Conservation (phyloP, 2,797 vertebrate species). For the Leptodactylus fallax region DNA sequence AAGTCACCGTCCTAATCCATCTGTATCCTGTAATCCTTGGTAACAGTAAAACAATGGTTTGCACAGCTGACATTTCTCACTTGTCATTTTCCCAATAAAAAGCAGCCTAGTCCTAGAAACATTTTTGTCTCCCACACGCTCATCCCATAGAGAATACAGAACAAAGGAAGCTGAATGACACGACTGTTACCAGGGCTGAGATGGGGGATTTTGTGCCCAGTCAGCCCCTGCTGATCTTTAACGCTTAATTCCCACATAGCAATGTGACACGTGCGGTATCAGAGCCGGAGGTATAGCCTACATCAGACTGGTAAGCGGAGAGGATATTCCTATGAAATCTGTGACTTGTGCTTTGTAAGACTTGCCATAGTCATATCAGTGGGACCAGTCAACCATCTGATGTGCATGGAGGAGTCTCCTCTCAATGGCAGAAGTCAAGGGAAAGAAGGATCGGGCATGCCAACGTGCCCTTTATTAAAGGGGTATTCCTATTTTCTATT, state of each 20-base stretch:
- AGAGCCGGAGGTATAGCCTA: neutral
- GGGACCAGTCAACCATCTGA: too few species aligned
- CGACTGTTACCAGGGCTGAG: slow-evolving; percentile 33
- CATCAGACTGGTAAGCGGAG: neutral
- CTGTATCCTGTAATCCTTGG: neutral
- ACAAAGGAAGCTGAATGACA: slow-evolving; percentile 53
- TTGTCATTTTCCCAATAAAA: neutral
- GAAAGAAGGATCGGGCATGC: too few species aligned
- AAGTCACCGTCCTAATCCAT: slow-evolving; percentile 20
- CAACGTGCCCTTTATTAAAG: too few species aligned
- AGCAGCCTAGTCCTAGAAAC: neutral
- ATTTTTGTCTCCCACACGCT: slow-evolving; percentile 44
- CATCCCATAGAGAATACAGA: neutral
- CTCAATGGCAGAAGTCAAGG: too few species aligned
- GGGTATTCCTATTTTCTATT: too few species aligned
- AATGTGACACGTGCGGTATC: neutral
- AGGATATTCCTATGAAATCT: too few species aligned
- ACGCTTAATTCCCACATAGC: slow-evolving; percentile 50
- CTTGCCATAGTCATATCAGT: too few species aligned
- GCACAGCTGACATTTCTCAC: neutral
- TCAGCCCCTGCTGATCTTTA: slow-evolving; percentile 55
- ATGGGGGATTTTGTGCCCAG: slow-evolving; percentile 53
- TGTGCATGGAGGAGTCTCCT: too few species aligned
- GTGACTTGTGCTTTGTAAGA: too few species aligned
- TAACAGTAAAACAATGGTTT: neutral